Evolutionary conservation across 92 coral and sea anemone genomes (phyloP).

Genomic region (Porites cylindrica): DNA sequence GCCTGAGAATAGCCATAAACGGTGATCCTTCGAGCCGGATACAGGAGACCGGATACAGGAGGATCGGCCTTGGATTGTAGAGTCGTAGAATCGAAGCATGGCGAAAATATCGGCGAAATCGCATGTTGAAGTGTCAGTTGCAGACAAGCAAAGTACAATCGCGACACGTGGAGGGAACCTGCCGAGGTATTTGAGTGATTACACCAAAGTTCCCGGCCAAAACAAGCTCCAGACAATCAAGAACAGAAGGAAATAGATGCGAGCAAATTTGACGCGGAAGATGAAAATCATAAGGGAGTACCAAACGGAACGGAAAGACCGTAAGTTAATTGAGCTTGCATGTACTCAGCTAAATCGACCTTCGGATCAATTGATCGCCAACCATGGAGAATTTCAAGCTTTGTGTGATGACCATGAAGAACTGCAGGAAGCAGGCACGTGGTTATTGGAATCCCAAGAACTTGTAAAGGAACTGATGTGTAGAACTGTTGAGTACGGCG

Average conservation of each 20-base stretch:
- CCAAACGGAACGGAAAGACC: neutral
- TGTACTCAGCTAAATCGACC: neutral
- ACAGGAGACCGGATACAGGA: neutral
- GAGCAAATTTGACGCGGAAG: neutral
- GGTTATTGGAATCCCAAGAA: neutral
- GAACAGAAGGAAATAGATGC: neutral
- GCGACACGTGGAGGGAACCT: neutral
- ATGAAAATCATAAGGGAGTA: neutral
- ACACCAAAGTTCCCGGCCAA: neutral
- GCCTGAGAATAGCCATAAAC: too few species aligned
- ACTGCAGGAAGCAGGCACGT: neutral
- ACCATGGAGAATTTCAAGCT: too few species aligned
- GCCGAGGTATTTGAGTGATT: neutral
- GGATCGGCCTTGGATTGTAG: neutral
- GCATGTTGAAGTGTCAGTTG: neutral
- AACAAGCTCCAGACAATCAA: neutral
- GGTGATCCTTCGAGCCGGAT: neutral
- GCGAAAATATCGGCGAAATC: neutral
- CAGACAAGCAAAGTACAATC: neutral
- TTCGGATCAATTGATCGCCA: neutral
- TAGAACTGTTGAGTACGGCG: too few species aligned
- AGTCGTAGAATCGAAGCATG: slow-evolving; percentile 7
- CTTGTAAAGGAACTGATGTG: neutral
- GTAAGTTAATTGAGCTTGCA: neutral
- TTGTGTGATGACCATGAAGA: too few species aligned